Percentiles rank a stretch among this genome's conserved stretches.
Evolutionary conservation across 2,888 invertebrate species (phyloP).

Genomic region (Villa cingulata): DNA sequence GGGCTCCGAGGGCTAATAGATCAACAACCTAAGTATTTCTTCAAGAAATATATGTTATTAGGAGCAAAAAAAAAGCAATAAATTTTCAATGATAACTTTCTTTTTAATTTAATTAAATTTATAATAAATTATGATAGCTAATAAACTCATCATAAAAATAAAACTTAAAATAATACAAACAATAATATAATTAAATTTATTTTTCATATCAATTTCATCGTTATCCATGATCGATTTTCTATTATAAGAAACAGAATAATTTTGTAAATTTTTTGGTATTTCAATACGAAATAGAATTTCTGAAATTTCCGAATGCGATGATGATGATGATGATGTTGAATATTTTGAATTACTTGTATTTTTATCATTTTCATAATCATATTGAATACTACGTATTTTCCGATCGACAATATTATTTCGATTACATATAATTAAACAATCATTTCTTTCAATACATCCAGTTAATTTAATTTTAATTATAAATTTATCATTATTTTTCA

Average conservation of each 20-base stretch:
- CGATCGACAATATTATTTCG: constrained; percentile 19
- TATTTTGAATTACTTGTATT: background rate
- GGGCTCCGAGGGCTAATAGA: no score
- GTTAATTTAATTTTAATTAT: constrained; percentile 41
- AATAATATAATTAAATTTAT: background rate
- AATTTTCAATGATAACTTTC: no score
- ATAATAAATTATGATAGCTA: background rate
- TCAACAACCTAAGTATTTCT: no score
- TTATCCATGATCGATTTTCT: background rate
- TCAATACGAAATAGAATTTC: constrained; percentile 28
- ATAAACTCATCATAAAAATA: background rate
- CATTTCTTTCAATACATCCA: constrained; percentile 41
- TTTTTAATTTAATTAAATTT: background rate
- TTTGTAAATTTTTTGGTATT: constrained; percentile 10
- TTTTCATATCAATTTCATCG: no score
- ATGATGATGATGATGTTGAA: no score
- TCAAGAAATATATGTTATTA: no score
- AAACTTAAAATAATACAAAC: background rate
- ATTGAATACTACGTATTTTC: constrained; percentile 17
- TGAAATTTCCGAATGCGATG: constrained; percentile 24
- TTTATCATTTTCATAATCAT: constrained; percentile 7
- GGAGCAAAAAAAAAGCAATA: no score
- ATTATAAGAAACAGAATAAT: no score
- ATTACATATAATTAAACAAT: constrained; percentile 34
- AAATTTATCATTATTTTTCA: constrained; percentile 44